These are phyloP conservation scores for Notolepis coatsorum DNA, from an alignment of 2,797 vertebrate species.

Conservation along the genomic window DNA sequence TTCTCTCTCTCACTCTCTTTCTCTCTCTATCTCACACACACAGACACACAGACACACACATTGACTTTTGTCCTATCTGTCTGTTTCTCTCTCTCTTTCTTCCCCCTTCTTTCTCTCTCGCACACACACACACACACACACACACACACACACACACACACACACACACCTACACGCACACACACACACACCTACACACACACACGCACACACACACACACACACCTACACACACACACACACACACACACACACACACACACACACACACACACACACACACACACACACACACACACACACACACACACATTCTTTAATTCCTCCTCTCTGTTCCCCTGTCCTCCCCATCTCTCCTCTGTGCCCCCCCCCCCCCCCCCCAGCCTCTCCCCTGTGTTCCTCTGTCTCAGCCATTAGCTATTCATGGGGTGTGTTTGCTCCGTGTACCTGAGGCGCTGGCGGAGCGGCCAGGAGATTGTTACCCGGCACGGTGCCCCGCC, in stretches of 20 bases:
- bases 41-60: not conserved
- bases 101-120: not conserved
- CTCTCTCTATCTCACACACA: not conserved
- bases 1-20: not conserved
- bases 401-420: conserved; percentile 64
- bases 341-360: conserved; percentile 37
- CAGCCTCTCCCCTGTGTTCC: conserved; percentile 40
- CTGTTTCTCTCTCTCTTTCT: too few species aligned
- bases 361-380: conserved; percentile 15
- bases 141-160: conserved; percentile 16
- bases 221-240: not conserved
- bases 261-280: conserved; percentile 33
- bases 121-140: not conserved
- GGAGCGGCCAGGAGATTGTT: conserved; percentile 32
- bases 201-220: conserved; percentile 14
- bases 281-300: conserved; percentile 11
- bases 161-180: conserved; percentile 25
- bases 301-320: conserved; percentile 52
- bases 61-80: too few species aligned
- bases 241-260: not conserved
- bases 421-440: conserved; percentile 65
- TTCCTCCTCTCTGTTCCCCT: conserved; percentile 58
- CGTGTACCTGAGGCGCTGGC: conserved; percentile 51
- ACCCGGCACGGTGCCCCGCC: conserved; percentile 25
- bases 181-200: conserved; percentile 33